Base-by-base conservation (phyloP, 1,140 invertebrate genomes). In the Rhopalosiphum padi region DNA sequence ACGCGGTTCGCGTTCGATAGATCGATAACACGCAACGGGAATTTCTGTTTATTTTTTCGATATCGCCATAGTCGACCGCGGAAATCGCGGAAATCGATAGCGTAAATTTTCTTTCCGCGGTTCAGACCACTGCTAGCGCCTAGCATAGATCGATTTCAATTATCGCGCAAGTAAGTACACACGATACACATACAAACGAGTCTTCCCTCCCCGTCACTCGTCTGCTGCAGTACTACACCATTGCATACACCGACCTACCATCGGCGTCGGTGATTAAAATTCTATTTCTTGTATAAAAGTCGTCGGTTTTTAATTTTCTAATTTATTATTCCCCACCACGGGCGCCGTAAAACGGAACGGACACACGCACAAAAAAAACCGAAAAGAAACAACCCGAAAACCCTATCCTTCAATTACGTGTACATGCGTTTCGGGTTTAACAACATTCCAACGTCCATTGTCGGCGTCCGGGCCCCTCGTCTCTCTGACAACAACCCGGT, bases 401-500 rank as follows among this genome's bases (percentile, higher is more conserved):
- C 82, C 91, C 91, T 85, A 85, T 93, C 91, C 68, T 93, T 93
- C 77, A 85, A 93, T 93, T 93, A 91, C 77, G 46, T 43, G 43
- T 48, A 83, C 68, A 83, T 25, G 91, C 82, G 82, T 93, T 93
- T 93, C 91, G 91, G 91, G 91, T 93, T 93, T 93, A 93, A 93
- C 91, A 93, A 93, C 91, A 93, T 93, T 93, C 91, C 91, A 93
- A 86, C 91, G 82, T 86, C 48, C 77, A 93, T 93, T 93, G 91
- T 93, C 91, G 91, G 91, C 91, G 25, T 51, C 68, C 41, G 60
- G 60, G 68, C 91, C 48, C 82, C 89, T 90, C 53, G 53, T 43
- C 53, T 90, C 53, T 55, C 48, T 53, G 88, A 82, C 60, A 92
- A 82, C 91, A 92, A 92, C 91, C 91, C 91, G 91, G 91, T 92